These are phyloP conservation scores for Collichthys lucidus DNA, from an alignment of 2,113 vertebrate species.

Conservation along the genomic window DNA sequence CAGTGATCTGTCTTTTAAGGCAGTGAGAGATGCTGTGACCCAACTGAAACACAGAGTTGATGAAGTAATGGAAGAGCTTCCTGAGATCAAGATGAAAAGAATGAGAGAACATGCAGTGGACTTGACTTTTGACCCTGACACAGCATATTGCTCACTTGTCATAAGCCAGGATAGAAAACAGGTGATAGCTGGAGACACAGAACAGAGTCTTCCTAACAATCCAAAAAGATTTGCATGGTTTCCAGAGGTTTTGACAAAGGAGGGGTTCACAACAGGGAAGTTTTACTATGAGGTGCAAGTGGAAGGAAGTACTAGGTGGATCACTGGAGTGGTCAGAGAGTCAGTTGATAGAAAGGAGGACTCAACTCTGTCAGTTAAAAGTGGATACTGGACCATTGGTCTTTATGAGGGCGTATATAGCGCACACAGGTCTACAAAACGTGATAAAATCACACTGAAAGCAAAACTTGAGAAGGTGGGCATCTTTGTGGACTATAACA, in stretches of 20 bases:
- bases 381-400: constrained; percentile 61
- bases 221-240: constrained; percentile 38
- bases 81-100: constrained; percentile 37
- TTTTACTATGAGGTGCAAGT: constrained; percentile 74
- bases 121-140: constrained; percentile 56
- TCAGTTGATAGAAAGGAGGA: constrained; percentile 39
- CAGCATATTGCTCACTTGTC: constrained; percentile 23
- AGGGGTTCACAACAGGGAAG: constrained; percentile 51
- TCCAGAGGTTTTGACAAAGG: constrained; percentile 16
- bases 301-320: constrained; percentile 51
- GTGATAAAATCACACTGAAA: constrained; percentile 7
- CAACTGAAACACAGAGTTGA: constrained; percentile 6
- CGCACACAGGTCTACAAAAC: too few species aligned
- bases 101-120: constrained; percentile 42
- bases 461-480: constrained; percentile 78
- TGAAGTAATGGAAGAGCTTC: constrained; percentile 4
- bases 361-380: neutral
- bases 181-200: neutral
- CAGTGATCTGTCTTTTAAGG: neutral
- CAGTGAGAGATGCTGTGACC: neutral
- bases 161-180: constrained; percentile 48
- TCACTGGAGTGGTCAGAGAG: constrained; percentile 64
- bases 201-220: constrained; percentile 2
- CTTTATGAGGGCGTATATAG: too few species aligned
- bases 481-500: constrained; percentile 83